These are phyloP conservation scores for Periphyllus acericola DNA, from an alignment of 2,888 invertebrate species.

Conservation along the genomic window DNA sequence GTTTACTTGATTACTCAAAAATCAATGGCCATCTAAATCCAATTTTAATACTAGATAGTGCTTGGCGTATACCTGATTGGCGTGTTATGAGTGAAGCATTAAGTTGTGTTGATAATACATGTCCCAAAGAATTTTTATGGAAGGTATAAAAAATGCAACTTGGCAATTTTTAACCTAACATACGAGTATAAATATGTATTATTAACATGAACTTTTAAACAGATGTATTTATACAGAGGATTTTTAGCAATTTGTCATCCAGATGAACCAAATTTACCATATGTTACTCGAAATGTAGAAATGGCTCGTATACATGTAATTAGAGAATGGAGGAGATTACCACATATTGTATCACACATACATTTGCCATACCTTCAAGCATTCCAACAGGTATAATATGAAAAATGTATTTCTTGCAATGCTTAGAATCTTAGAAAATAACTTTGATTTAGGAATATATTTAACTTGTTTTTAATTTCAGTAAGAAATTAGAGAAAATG, in stretches of 20 bases:
- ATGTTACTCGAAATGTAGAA: constrained; percentile 86
- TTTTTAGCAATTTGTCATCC: constrained; percentile 90
- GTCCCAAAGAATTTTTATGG: constrained; percentile 85
- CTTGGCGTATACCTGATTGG: constrained; percentile 97
- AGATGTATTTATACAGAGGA: constrained; percentile 90
- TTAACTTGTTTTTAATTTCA: too few relatives aligned
- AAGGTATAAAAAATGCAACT: constrained; percentile 68
- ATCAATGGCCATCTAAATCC: constrained; percentile 84
- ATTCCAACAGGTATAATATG: constrained; percentile 80
- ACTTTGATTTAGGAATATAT: too few relatives aligned
- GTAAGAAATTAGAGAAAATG: too few relatives aligned
- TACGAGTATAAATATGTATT: background rate
- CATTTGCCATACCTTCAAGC: constrained; percentile 94
- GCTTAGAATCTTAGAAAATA: background rate
- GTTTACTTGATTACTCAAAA: constrained; percentile 87
- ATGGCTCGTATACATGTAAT: constrained; percentile 89
- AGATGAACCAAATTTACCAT: constrained; percentile 78
- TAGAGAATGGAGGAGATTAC: constrained; percentile 95
- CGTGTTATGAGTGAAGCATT: constrained; percentile 92
- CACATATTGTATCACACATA: constrained; percentile 91
- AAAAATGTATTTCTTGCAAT: constrained; percentile 8
- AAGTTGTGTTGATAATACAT: constrained; percentile 89
- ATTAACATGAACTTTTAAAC: constrained; percentile 63
- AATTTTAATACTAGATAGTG: constrained; percentile 88
- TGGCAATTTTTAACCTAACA: background rate